Percentiles rank a stretch among this genome's conserved stretches.
These are phyloP conservation scores for Scolopax mira DNA, from an alignment of 2,113 vertebrate species.

Conservation along the genomic window DNA sequence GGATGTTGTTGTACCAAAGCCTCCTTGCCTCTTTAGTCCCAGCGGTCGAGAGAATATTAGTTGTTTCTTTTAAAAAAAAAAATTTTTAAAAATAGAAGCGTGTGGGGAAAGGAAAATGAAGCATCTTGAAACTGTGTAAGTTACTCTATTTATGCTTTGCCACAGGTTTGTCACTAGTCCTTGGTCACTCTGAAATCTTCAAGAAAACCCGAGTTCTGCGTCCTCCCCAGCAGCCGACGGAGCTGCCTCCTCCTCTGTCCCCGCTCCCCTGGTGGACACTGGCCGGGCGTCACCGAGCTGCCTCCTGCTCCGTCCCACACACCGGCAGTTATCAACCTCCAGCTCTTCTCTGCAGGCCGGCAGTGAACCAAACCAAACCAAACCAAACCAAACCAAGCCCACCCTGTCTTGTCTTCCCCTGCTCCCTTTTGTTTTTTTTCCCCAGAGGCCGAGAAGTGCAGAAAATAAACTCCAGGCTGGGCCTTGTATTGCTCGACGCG, in stretches of 20 bases:
- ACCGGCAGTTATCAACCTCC: background rate
- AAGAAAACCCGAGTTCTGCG: background rate
- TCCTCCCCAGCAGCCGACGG: background rate
- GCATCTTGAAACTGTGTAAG: constrained; percentile 74
- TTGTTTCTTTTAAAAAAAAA: constrained; percentile 53
- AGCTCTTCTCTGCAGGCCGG: background rate
- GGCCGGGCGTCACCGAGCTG: background rate
- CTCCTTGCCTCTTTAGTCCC: constrained; percentile 67
- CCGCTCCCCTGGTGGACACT: background rate
- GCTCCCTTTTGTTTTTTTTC: background rate
- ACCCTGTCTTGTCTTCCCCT: background rate
- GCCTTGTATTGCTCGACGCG: constrained; percentile 72
- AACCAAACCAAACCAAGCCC: background rate
- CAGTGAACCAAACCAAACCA: background rate
- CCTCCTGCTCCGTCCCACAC: background rate
- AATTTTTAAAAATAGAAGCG: constrained; percentile 54
- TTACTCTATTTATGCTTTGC: constrained; percentile 72
- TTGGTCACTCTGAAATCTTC: constrained; percentile 43
- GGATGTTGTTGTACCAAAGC: constrained; percentile 5
- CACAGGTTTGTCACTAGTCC: constrained; percentile 78
- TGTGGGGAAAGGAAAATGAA: constrained; percentile 45
- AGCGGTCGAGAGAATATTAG: constrained; percentile 62
- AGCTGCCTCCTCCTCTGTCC: background rate
- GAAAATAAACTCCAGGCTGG: constrained; percentile 3
- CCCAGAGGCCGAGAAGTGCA: background rate